Evolutionary conservation across 2,888 invertebrate species (phyloP).

Genomic region (Allophyes oxyacanthae): DNA sequence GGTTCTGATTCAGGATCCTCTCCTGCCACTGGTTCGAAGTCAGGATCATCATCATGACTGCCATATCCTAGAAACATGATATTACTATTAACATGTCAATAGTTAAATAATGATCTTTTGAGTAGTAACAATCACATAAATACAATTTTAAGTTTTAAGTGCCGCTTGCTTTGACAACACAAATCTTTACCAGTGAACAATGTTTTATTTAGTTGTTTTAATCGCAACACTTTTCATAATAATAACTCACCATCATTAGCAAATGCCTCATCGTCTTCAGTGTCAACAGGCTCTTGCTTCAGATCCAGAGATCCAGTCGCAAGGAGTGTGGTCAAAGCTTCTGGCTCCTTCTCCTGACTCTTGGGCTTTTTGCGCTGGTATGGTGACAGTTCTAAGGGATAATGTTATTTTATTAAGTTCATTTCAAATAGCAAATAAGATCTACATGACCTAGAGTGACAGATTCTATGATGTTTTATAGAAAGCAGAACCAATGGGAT

Average conservation of each 20-base stretch:
- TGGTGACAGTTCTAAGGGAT: conserved; percentile 75
- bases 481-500: too few species aligned
- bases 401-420: background rate
- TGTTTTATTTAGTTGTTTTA: too few species aligned
- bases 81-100: too few species aligned
- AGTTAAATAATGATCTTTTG: too few species aligned
- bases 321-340: conserved; percentile 72
- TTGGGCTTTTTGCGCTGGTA: conserved; percentile 81
- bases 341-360: conserved; percentile 67
- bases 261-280: conserved; percentile 52
- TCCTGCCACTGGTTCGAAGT: conserved; percentile 70
- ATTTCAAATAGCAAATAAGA: too few species aligned
- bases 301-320: conserved; percentile 70
- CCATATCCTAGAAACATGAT: conserved; percentile 60
- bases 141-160: too few species aligned
- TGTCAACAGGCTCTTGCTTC: conserved; percentile 74
- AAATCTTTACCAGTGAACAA: too few species aligned
- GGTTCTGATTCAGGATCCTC: conserved; percentile 59
- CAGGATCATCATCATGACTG: conserved; percentile 73
- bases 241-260: conserved; percentile 47
- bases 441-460: too few species aligned
- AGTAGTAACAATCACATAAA: too few species aligned
- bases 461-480: too few species aligned
- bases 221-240: too few species aligned
- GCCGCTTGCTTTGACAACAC: too few species aligned